Evolutionary conservation across 2,113 vertebrate genomes (phyloP), one percentile per base, ranked within the genome.

Genomic region (Phylloscopus whistleri): DNA sequence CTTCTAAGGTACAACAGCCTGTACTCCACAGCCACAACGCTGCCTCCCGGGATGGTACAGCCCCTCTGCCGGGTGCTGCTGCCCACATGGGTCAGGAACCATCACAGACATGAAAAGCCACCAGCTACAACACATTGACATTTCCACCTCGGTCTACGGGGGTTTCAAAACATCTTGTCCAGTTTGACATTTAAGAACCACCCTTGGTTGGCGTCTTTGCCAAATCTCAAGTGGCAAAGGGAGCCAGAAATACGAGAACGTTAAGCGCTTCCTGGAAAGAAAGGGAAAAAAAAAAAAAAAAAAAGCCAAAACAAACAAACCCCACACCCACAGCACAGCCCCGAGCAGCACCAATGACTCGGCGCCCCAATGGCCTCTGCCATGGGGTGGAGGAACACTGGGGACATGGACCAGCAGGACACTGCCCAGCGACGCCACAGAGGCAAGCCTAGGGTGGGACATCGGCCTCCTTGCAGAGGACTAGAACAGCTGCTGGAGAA

Each of bases 151-250:
- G 0, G 28, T 68, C 78, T 56, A 53, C 75, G 52, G n/a, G 55
- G 41, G 21, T 59, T 91, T 73, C 9, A 62, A 92, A 95, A 72
- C 53, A 62, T 75, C 78, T 83, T 52, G 83, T 73, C 84, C 89
- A 49, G 49, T 70, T 10, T 67, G 67, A 72, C 83, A 74, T 87
- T 72, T 77, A 86, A 46, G 43, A 93, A 64, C 35, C 37, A 8
- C 59, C 81, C 63, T 56, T 13, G 33, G 30, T 26, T 75, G 68
- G 63, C 3, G 1, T 49, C 78, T 85, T 82, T 92, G 73, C 80
- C 87, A 92, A 95, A 89, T 80, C 81, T 93, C 86, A 83, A 95
- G 89, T 43, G 87, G 77, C 78, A 76, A 81, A 93, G n/a, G 23
- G 55, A 95, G 81, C 78, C 89, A 90, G 90, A 91, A 92, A 95